phyloP scores from a whole-genome alignment of 1,140 invertebrate species.

The Meteorus sp. region DNA sequence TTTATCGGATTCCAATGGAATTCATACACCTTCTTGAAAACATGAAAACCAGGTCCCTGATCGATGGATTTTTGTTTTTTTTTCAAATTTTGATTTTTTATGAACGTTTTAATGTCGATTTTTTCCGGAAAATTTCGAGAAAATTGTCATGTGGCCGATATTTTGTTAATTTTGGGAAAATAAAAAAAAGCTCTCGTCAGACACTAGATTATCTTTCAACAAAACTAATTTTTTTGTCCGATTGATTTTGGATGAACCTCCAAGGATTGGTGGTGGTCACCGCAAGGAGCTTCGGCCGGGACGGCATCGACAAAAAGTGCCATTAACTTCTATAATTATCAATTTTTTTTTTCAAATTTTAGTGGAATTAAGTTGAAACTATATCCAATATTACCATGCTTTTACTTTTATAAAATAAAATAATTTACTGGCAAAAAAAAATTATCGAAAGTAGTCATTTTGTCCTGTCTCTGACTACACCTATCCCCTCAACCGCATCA shows the following conservation, averaged over 20 bases:
- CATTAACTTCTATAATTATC: constrained; percentile 11
- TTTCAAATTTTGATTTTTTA: too few species aligned
- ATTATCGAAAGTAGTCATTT: not conserved
- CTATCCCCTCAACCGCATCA: not conserved
- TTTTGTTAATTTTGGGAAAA: too few species aligned
- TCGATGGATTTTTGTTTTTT: too few species aligned
- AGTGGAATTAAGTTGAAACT: constrained; percentile 6
- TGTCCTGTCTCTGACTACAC: not conserved
- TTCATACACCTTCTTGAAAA: too few species aligned
- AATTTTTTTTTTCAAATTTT: constrained; percentile 21
- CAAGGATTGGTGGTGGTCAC: constrained; percentile 16
- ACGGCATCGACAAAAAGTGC: constrained; percentile 7
- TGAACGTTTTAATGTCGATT: too few species aligned
- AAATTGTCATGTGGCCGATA: too few species aligned
- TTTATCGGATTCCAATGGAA: too few species aligned
- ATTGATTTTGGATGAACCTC: constrained; percentile 24
- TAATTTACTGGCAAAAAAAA: constrained; percentile 11
- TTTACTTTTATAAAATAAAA: constrained; percentile 10
- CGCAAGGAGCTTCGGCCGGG: constrained; percentile 9
- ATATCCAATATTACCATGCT: constrained; percentile 5
- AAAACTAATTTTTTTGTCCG: constrained; percentile 21
- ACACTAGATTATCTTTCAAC: constrained; percentile 19
- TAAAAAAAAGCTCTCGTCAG: too few species aligned
- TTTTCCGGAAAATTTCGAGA: too few species aligned
- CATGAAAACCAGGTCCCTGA: too few species aligned